These are phyloP conservation scores for Palaemon carinicauda DNA, from an alignment of 1,140 invertebrate species.

Conservation along the genomic window DNA sequence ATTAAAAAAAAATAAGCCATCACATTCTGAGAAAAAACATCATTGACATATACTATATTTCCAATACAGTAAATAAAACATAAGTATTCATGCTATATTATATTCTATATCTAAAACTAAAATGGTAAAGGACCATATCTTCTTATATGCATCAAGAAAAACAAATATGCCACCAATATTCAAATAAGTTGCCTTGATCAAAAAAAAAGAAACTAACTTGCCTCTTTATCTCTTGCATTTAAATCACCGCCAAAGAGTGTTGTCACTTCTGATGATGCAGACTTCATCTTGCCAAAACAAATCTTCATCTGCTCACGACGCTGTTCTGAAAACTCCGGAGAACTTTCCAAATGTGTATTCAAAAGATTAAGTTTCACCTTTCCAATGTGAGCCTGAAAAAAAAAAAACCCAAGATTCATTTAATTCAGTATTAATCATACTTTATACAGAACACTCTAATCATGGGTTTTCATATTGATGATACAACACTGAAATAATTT, in stretches of 20 bases:
- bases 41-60: no score
- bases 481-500: no score
- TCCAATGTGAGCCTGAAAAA: conserved; percentile 66
- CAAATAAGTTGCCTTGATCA: no score
- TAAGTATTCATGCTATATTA: no score
- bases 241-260: conserved; percentile 72
- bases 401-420: not conserved
- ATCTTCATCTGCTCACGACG: conserved; percentile 67
- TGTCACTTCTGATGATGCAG: conserved; percentile 63
- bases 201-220: conserved; percentile 60
- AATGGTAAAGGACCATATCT: not conserved
- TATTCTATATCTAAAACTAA: no score
- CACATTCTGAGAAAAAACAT: no score
- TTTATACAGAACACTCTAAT: not conserved
- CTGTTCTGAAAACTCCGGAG: conserved; percentile 65
- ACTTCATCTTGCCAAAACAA: conserved; percentile 64
- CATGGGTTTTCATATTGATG: no score
- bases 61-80: no score
- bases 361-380: conserved; percentile 66
- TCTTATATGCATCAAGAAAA: no score
- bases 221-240: conserved; percentile 72
- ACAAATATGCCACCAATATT: no score
- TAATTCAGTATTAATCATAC: not conserved
- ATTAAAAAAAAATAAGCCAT: conserved; percentile 62
- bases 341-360: conserved; percentile 73